phyloP scores from a whole-genome alignment of 2,888 invertebrate species.

The Cenopis cana region DNA sequence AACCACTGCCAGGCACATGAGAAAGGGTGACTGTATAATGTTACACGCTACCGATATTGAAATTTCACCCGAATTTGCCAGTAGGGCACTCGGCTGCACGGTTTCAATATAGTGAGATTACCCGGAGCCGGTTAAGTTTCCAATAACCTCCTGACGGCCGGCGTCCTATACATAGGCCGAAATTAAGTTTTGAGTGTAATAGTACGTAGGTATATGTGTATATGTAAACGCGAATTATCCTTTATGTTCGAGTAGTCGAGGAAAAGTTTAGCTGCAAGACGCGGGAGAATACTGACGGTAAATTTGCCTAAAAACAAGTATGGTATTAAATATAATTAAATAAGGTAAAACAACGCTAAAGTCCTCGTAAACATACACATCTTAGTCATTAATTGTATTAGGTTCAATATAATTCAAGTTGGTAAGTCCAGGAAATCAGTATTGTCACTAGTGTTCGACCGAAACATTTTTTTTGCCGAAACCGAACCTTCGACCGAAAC shows the following conservation, averaged over 20 bases:
- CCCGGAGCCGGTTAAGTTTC: neutral
- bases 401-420: neutral
- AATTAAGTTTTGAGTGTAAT: too few species aligned
- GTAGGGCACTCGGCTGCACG: neutral
- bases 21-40: neutral
- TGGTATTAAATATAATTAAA: neutral
- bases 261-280: neutral
- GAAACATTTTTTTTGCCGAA: too few species aligned
- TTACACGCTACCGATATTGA: neutral
- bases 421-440: neutral
- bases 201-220: too few species aligned
- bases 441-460: too few species aligned
- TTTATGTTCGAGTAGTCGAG: neutral
- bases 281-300: too few species aligned
- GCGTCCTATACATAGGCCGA: too few species aligned
- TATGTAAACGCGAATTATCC: too few species aligned
- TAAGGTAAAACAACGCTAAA: neutral
- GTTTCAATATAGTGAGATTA: too few species aligned
- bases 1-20: neutral
- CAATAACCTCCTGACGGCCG: too few species aligned
- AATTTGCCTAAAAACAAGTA: neutral
- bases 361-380: neutral
- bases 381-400: constrained; percentile 15
- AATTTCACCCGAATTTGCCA: neutral
- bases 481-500: too few species aligned